A percentile compares a stretch with the other conserved stretches of the same genome.
phyloP scores from a whole-genome alignment of 2,888 invertebrate species.

The Panzeria rudis region DNA sequence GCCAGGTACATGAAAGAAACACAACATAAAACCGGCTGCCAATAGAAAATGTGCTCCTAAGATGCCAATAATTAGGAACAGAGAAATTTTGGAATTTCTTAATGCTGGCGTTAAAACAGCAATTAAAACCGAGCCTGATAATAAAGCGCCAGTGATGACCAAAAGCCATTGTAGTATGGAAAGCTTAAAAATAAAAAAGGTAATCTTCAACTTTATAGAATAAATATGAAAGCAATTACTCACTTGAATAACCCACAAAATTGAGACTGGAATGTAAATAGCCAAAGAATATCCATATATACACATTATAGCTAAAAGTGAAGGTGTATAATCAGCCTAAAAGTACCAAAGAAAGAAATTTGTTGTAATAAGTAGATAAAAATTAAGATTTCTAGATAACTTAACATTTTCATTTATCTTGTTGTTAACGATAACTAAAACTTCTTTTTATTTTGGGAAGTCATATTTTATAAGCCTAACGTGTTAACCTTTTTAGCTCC shows the following conservation, averaged over 20 bases:
- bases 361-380: not conserved
- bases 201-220: not conserved
- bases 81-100: slow-evolving; percentile 87
- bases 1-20: slow-evolving; percentile 89
- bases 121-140: slow-evolving; percentile 94
- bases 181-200: slow-evolving; percentile 79
- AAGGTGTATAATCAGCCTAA: slow-evolving; percentile 86
- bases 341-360: slow-evolving; percentile 75
- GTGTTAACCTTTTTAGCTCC: too few species aligned
- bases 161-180: slow-evolving; percentile 94
- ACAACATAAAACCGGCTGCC: slow-evolving; percentile 94
- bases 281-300: slow-evolving; percentile 97
- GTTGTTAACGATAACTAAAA: too few species aligned
- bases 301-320: slow-evolving; percentile 94
- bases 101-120: slow-evolving; percentile 92
- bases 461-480: too few species aligned
- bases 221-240: slow-evolving; percentile 46
- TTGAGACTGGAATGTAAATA: slow-evolving; percentile 96
- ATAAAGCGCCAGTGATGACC: slow-evolving; percentile 90
- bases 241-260: slow-evolving; percentile 95
- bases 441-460: not conserved
- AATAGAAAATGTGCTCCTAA: slow-evolving; percentile 91
- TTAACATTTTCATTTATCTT: not conserved
- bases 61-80: slow-evolving; percentile 87
- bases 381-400: not conserved